Evolutionary conservation across 2,888 invertebrate species (phyloP), one percentile per base, ranked within the genome.

Genomic region (Luperina testacea): DNA sequence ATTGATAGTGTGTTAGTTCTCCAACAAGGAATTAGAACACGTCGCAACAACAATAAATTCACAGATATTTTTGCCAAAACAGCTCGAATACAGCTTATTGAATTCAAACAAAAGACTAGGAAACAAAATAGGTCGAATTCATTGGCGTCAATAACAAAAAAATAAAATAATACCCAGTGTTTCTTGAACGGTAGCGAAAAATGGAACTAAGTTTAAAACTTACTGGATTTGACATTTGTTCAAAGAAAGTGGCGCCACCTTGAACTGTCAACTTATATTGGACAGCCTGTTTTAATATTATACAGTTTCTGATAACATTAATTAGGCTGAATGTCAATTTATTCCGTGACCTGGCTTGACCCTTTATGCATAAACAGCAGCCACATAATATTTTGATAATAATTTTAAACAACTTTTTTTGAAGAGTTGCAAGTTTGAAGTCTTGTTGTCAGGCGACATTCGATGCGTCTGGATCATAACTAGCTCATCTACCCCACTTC

Each of bases 341-440:
- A 80, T 70, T 81, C 80, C 59, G 59, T 82, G 85, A 84, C 82
- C 81, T 42, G 27, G 1, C 11, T 73, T 67, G 81, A 82, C 73
- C 85, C 45, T 42, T 24, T 11, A n/a, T 84, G 73, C 48, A 84
- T 73, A 78, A 83, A 72, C 32, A 78, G 15, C 15, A 38, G 38
- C 13, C 9, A 42, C 15, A 51, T 61, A 17, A 45, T 64, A 72
- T 48, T 75, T 59, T 65, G 45, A 78, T 78, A 83, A 81, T 74
- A 32, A 71, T 51, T 67, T 75, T 8, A 65, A 73, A 51, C 65
- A 45, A 48, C 32, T 7, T 48, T 45, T 2, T n/a, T 20, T 20
- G 13, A 45, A 76, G 17, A 32, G 42, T 32, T n/a, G 24, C 8
- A 13, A 20, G 45, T 13, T 27, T 42, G 65, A 42, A 20, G 53